These are phyloP conservation scores for Burhinus bistriatus DNA, from an alignment of 2,113 vertebrate species.

Conservation along the genomic window DNA sequence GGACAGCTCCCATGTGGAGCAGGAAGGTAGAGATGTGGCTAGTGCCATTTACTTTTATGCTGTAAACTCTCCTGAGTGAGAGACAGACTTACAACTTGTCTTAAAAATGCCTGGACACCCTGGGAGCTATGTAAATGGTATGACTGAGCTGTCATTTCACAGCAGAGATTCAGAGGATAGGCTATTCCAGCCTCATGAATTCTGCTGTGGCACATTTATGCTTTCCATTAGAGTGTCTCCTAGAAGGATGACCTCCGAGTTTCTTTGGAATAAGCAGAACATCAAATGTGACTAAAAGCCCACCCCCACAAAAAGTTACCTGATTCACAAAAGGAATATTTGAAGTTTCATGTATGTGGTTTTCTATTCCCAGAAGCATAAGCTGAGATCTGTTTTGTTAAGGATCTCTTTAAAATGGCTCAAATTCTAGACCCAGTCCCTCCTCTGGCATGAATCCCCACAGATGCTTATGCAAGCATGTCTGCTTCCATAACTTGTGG, in stretches of 20 bases:
- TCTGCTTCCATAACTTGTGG: not conserved
- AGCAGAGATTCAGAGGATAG: not conserved
- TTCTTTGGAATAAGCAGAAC: not conserved
- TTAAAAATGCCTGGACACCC: not conserved
- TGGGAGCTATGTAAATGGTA: not conserved
- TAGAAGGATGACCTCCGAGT: not conserved
- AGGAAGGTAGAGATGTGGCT: not conserved
- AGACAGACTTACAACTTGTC: not conserved
- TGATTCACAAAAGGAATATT: not conserved
- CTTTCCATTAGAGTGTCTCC: not conserved
- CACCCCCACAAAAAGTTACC: not conserved
- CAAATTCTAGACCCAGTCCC: not conserved
- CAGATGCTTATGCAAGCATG: not conserved
- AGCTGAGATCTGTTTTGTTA: not conserved
- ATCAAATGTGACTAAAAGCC: not conserved
- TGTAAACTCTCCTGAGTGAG: not conserved
- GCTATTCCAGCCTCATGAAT: not conserved
- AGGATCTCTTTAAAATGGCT: not conserved
- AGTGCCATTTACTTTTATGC: not conserved
- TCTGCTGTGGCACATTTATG: not conserved
- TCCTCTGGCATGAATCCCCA: not conserved
- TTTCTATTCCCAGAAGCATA: not conserved
- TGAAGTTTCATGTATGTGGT: not conserved
- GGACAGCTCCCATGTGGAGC: accelerated
- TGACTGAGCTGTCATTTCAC: not conserved